These are phyloP conservation scores for Encarsia formosa DNA, from an alignment of 2,888 invertebrate species.

Conservation along the genomic window DNA sequence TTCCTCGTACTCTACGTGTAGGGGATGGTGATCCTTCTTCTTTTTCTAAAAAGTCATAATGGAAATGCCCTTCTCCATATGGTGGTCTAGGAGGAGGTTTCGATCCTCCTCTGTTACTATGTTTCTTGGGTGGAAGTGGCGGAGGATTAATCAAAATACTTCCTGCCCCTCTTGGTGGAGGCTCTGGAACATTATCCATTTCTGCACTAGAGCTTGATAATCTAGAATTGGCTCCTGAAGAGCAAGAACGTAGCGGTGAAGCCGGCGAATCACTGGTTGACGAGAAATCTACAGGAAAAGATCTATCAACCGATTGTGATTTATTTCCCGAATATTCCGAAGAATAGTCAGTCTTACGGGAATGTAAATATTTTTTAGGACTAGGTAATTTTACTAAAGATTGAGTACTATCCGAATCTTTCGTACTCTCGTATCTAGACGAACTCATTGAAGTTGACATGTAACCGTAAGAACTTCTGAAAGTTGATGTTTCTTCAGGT, in stretches of 20 bases:
- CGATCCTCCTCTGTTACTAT: conserved; percentile 56
- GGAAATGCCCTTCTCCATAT: conserved; percentile 53
- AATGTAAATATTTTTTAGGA: conserved; percentile 46
- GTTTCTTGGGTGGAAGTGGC: conserved; percentile 70
- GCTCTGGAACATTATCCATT: conserved; percentile 57
- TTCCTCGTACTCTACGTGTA: conserved; percentile 31
- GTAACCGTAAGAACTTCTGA: conserved; percentile 35
- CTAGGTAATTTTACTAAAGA: conserved; percentile 47
- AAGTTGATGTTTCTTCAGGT: conserved; percentile 56
- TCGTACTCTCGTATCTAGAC: conserved; percentile 14
- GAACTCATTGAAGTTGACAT: conserved; percentile 21
- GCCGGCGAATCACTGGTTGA: conserved; percentile 39
- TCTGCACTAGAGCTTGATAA: conserved; percentile 47
- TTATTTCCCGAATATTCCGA: conserved; percentile 36
- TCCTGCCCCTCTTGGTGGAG: conserved; percentile 66
- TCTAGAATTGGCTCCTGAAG: conserved; percentile 44
- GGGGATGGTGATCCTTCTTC: conserved; percentile 46
- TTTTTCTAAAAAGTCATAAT: conserved; percentile 57
- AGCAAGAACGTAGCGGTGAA: conserved; percentile 42
- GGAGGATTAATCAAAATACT: conserved; percentile 66
- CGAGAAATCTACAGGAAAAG: conserved; percentile 46
- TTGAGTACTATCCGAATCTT: conserved; percentile 36
- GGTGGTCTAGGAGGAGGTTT: conserved; percentile 56
- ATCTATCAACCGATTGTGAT: conserved; percentile 38
- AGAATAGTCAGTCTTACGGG: conserved; percentile 38